Evolutionary conservation across 2,888 invertebrate species (phyloP), one percentile per base, ranked within the genome.

Genomic region (Acholoe squamosa): DNA sequence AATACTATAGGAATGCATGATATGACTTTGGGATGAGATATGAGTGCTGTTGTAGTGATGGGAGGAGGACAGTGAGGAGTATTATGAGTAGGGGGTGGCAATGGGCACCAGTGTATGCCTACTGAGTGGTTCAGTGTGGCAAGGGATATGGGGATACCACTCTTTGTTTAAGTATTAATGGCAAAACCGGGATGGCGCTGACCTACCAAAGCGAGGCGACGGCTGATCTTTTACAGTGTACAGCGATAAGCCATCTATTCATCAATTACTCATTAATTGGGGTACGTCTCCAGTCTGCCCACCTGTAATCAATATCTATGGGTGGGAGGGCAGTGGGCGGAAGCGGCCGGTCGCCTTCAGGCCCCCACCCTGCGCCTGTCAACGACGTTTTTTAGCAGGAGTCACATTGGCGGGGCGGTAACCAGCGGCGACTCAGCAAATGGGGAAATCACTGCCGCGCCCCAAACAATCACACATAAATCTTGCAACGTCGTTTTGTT

Each of bases 181-280:
- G 51, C 84, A 16, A 31, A 34, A 84, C 34, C 43, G 84, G n/a
- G 84, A 43, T 22, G n/a, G 16, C 34, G 25, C 25, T 51, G 84
- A 84, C 84, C 84, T 43, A 43, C n/a, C 84, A 34, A 19, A n/a
- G 43, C 51, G 84, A 61, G 22, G 19, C n/a, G 43, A 19, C 16
- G 43, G 43, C 84, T 84, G 84, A 84, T 84, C 84, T 84, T 84
- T 84, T 84, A 34, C 84, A 22, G 43, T 5, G 12, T 5, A 19
- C 84, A 25, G 28, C 84, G 84, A 84, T 84, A 84, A 84, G 0
- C 84, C 84, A 84, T 84, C 84, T 84, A 84, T 84, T 84, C 84
- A 84, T 84, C 84, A 84, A 84, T 84, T 84, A 84, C 84, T 43
- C 84, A 84, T 84, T 84, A 84, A 84, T 84, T 84, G 84, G 51